These are phyloP conservation scores for Ganaspis sp. DNA, from an alignment of 1,140 invertebrate species.

Conservation along the genomic window DNA sequence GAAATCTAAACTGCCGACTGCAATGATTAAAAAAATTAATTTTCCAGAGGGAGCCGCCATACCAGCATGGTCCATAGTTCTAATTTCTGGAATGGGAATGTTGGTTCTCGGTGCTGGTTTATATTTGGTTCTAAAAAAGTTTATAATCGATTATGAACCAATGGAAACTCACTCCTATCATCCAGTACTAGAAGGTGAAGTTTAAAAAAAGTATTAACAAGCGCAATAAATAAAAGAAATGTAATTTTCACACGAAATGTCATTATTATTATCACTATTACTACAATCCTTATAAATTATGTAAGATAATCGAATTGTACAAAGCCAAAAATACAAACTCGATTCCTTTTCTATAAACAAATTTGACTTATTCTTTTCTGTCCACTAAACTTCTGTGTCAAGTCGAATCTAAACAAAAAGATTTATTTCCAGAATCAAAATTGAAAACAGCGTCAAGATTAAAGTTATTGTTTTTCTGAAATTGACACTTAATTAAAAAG, in stretches of 20 bases:
- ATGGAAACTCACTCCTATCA: conserved; percentile 63
- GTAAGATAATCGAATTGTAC: conserved; percentile 24
- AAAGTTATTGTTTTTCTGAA: background rate
- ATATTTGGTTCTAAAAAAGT: conserved; percentile 82
- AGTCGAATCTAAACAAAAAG: background rate
- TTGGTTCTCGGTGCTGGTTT: conserved; percentile 81
- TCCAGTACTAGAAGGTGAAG: conserved; percentile 69
- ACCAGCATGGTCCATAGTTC: conserved; percentile 84
- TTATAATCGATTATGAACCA: conserved; percentile 75
- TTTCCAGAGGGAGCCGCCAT: conserved; percentile 80
- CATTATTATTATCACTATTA: conserved; percentile 19
- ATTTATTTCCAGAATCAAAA: conserved; percentile 9
- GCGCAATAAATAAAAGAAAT: background rate
- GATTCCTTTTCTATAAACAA: background rate
- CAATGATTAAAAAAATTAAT: too few species aligned
- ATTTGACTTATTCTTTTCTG: background rate
- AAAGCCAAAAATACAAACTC: conserved; percentile 27
- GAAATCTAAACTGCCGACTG: too few species aligned
- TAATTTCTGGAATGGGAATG: conserved; percentile 82
- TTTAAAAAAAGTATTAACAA: conserved; percentile 55
- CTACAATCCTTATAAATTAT: conserved; percentile 35
- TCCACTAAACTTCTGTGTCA: background rate
- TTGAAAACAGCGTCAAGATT: background rate
- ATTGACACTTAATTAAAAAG: background rate
- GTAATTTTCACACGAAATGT: conserved; percentile 11